Evolutionary conservation across 1,140 invertebrate species (phyloP).

Genomic region (Brachionus rotundiformis): DNA sequence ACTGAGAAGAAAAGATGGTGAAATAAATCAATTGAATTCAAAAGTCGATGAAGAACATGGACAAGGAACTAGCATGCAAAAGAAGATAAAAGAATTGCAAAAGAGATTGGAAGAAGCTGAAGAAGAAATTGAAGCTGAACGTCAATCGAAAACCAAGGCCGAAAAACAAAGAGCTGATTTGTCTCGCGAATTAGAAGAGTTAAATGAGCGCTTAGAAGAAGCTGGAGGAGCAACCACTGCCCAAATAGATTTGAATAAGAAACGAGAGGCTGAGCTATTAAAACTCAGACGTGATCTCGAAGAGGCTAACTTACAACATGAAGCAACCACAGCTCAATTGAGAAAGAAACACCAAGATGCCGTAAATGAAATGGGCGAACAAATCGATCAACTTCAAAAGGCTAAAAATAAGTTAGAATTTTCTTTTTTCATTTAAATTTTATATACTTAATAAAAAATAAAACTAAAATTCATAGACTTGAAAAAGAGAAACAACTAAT

Average conservation of each 20-base stretch:
- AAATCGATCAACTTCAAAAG: conserved; percentile 98
- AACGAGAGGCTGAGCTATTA: conserved; percentile 94
- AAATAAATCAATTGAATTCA: conserved; percentile 86
- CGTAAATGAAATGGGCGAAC: conserved; percentile 92
- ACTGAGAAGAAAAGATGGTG: conserved; percentile 80
- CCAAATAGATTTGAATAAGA: conserved; percentile 98
- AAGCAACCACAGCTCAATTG: conserved; percentile 86
- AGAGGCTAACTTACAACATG: conserved; percentile 96
- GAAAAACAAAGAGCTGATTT: conserved; percentile 97
- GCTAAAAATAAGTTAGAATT: conserved; percentile 92
- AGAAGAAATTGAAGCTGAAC: conserved; percentile 94
- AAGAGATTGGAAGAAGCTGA: conserved; percentile 88
- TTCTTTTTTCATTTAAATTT: conserved; percentile 60
- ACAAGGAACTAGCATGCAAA: conserved; percentile 88
- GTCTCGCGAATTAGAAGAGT: conserved; percentile 91
- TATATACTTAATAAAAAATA: background rate
- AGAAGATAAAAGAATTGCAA: conserved; percentile 93
- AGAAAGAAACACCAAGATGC: conserved; percentile 99
- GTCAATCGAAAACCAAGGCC: conserved; percentile 78
- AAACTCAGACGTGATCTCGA: conserved; percentile 96
- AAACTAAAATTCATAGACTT: background rate
- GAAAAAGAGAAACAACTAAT: conserved; percentile 62
- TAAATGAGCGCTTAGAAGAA: conserved; percentile 94
- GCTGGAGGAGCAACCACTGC: conserved; percentile 97
- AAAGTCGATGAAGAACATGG: conserved; percentile 98